Evolutionary conservation across 1,140 invertebrate genomes (phyloP).

Genomic region (Trigoniulus corallinus): DNA sequence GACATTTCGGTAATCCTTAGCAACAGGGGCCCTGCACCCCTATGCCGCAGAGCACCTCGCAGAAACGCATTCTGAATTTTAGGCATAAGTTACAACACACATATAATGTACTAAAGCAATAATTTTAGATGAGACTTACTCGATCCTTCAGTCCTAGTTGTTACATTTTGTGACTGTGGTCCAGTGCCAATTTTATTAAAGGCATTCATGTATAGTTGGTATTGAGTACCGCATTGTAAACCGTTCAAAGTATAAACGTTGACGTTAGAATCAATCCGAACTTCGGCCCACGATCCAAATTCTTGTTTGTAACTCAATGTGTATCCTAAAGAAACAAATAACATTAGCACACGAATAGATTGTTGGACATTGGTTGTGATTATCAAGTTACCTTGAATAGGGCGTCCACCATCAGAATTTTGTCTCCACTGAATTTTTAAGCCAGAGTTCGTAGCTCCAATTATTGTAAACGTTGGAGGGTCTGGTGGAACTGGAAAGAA

Average conservation of each 20-base stretch:
- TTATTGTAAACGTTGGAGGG: not conserved
- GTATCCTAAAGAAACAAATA: slow-evolving; percentile 31
- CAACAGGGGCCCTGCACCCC: no score
- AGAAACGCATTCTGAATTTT: no score
- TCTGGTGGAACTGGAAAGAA: not conserved
- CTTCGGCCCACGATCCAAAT: slow-evolving; percentile 70
- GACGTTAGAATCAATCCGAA: slow-evolving; percentile 39
- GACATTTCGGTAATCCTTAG: no score
- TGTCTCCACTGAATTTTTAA: slow-evolving; percentile 1
- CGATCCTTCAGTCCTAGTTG: slow-evolving; percentile 43
- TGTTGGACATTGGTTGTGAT: no score
- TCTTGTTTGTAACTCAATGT: slow-evolving; percentile 85
- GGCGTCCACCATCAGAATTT: not conserved
- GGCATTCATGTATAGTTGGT: slow-evolving; percentile 76
- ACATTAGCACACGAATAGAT: slow-evolving; percentile 5
- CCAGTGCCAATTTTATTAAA: slow-evolving; percentile 44
- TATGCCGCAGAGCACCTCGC: no score
- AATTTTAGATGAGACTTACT: slow-evolving; percentile 24
- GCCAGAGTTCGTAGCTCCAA: not conserved
- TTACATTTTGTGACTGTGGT: slow-evolving; percentile 27
- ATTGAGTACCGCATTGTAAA: slow-evolving; percentile 74
- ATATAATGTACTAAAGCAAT: no score
- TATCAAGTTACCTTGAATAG: not conserved
- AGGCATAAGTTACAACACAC: no score
- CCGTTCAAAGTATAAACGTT: slow-evolving; percentile 67